phyloP scores from a whole-genome alignment of 2,888 invertebrate species.

The Lampropteryx suffumata region DNA sequence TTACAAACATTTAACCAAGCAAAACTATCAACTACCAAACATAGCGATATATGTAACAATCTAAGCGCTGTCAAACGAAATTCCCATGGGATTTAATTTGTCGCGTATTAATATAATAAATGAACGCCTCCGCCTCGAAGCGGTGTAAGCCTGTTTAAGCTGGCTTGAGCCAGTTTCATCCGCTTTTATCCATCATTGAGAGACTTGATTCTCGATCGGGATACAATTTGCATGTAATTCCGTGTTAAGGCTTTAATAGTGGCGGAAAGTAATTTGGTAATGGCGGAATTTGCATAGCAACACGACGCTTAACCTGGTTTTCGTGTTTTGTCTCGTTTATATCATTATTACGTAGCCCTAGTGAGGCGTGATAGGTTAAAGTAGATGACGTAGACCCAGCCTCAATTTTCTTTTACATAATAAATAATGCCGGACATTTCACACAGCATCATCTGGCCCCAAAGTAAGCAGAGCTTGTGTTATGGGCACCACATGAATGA shows the following conservation, averaged over 20 bases:
- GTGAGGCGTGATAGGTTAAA: too few relatives aligned
- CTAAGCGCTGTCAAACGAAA: slow-evolving; percentile 75
- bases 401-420: background rate
- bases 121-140: slow-evolving; percentile 75
- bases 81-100: slow-evolving; percentile 81
- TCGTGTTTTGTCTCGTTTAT: background rate
- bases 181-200: slow-evolving; percentile 79
- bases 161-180: slow-evolving; percentile 60
- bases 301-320: background rate
- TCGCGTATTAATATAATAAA: slow-evolving; percentile 82
- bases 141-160: slow-evolving; percentile 58
- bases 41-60: slow-evolving; percentile 53
- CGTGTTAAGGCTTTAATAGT: slow-evolving; percentile 70
- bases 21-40: slow-evolving; percentile 46
- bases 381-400: background rate
- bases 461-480: too few relatives aligned
- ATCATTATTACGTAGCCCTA: background rate
- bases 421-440: too few relatives aligned
- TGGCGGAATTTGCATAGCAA: slow-evolving; percentile 48
- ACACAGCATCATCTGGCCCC: too few relatives aligned
- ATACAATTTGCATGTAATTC: slow-evolving; percentile 76
- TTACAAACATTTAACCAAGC: background rate
- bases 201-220: slow-evolving; percentile 79
- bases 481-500: too few relatives aligned
- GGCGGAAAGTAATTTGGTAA: slow-evolving; percentile 59